Percentiles rank a stretch among this genome's conserved stretches.
Evolutionary conservation across 2,113 vertebrate genomes (phyloP).

Genomic region (Lethenteron reissneri): DNA sequence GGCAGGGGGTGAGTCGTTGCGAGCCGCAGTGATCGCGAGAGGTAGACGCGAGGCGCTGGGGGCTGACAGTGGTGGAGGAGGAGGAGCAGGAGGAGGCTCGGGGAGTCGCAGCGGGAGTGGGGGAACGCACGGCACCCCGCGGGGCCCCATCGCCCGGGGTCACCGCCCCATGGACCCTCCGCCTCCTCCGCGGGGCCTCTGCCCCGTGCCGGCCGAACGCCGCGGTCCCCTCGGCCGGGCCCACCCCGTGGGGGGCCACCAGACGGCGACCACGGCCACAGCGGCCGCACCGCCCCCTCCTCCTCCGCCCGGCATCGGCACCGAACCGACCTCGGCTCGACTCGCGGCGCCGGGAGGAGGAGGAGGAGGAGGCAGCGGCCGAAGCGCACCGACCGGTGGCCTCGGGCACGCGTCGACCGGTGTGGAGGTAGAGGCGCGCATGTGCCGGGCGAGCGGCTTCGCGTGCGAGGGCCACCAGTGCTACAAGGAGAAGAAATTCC

Average conservation of each 20-base stretch:
- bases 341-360: slow-evolving; percentile 19
- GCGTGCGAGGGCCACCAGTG: slow-evolving; percentile 59
- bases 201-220: slow-evolving; percentile 26
- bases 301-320: slow-evolving; percentile 14
- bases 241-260: slow-evolving; percentile 15
- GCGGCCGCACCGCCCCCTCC: slow-evolving; percentile 11
- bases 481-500: slow-evolving; percentile 73
- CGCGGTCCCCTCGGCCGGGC: slow-evolving; percentile 25
- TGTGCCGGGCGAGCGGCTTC: slow-evolving; percentile 60
- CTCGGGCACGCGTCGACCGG: slow-evolving; percentile 15
- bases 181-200: slow-evolving; percentile 41
- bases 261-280: slow-evolving; percentile 9
- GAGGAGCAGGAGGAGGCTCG: too few relatives aligned
- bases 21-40: too few relatives aligned
- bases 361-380: slow-evolving; percentile 16
- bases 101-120: too few relatives aligned
- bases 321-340: slow-evolving; percentile 10
- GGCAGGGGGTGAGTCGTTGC: too few relatives aligned
- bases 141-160: slow-evolving; percentile 21
- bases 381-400: slow-evolving; percentile 4
- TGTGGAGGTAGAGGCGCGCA: slow-evolving; percentile 37
- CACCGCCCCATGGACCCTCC: slow-evolving; percentile 19
- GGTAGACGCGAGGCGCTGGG: too few relatives aligned
- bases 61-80: too few relatives aligned
- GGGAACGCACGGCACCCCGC: too few relatives aligned